A percentile compares a stretch with the other conserved stretches of the same genome.
phyloP scores from a whole-genome alignment of 2,888 invertebrate genomes.

The Encarsia formosa region DNA sequence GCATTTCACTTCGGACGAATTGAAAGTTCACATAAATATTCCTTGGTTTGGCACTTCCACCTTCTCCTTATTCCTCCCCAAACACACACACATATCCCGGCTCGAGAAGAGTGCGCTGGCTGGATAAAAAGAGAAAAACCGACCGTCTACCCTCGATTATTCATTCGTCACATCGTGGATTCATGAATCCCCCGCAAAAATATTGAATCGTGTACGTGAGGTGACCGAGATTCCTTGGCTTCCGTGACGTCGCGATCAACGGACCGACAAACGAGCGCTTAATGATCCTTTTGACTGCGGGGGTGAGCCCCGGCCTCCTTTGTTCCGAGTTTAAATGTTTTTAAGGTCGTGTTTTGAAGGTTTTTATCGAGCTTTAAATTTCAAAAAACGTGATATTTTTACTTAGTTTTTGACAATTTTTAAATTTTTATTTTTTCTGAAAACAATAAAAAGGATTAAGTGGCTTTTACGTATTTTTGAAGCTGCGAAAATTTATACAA shows the following conservation, averaged over 20 bases:
- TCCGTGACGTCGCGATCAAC: background rate
- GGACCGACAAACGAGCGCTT: no score
- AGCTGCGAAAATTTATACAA: no score
- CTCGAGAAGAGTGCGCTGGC: background rate
- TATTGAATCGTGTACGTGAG: conserved; percentile 18
- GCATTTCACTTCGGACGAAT: conserved; percentile 1
- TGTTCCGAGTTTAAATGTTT: no score
- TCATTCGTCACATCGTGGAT: conserved; percentile 26
- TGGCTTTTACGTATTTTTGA: no score
- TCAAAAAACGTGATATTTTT: no score
- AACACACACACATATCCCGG: background rate
- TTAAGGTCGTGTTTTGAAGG: no score
- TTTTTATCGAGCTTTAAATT: no score
- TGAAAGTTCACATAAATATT: conserved; percentile 21
- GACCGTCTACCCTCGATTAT: conserved; percentile 18
- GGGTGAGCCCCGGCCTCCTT: no score
- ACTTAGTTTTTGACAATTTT: no score
- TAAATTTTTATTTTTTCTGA: no score
- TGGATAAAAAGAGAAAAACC: conserved; percentile 1
- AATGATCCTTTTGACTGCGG: no score
- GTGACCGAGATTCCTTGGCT: background rate
- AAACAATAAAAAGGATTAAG: no score
- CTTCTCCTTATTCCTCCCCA: background rate
- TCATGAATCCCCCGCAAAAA: conserved; percentile 24
- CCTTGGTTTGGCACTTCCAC: background rate